Percentiles rank a stretch among this genome's conserved stretches.
Evolutionary conservation across 1,140 invertebrate species (phyloP).

Genomic region (Drosophila mojavensis): DNA sequence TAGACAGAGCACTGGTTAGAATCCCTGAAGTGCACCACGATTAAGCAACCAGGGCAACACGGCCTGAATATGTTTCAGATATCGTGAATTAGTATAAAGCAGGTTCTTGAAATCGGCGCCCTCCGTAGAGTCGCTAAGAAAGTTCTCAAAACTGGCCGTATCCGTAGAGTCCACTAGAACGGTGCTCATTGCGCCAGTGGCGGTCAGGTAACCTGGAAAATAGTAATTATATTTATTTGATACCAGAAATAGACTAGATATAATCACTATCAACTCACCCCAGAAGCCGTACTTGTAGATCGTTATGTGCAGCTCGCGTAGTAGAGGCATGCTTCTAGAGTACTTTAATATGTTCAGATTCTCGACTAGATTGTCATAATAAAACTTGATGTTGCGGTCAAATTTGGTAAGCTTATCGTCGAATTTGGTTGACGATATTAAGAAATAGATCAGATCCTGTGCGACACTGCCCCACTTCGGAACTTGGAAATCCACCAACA

Average conservation of each 20-base stretch:
- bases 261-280: constrained; percentile 39
- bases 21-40: constrained; percentile 3
- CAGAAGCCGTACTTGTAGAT: constrained; percentile 56
- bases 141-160: constrained; percentile 63
- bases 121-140: constrained; percentile 51
- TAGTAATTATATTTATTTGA: not conserved
- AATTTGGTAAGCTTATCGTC: constrained; percentile 72
- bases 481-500: constrained; percentile 69
- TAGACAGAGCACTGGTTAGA: not conserved
- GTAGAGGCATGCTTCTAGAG: constrained; percentile 45
- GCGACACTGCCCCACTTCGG: constrained; percentile 61
- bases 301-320: constrained; percentile 55
- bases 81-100: constrained; percentile 63
- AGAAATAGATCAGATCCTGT: constrained; percentile 63
- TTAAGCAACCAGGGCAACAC: constrained; percentile 60
- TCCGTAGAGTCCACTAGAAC: constrained; percentile 70
- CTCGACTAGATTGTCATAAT: constrained; percentile 64
- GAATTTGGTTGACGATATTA: constrained; percentile 63
- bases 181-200: constrained; percentile 67
- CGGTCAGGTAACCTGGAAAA: constrained; percentile 54
- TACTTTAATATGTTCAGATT: constrained; percentile 67
- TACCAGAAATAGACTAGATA: not conserved
- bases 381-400: constrained; percentile 69
- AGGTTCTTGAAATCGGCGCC: constrained; percentile 63
- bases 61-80: constrained; percentile 56